Base-by-base conservation (phyloP, 2,797 vertebrate species). In the Picus viridis region DNA sequence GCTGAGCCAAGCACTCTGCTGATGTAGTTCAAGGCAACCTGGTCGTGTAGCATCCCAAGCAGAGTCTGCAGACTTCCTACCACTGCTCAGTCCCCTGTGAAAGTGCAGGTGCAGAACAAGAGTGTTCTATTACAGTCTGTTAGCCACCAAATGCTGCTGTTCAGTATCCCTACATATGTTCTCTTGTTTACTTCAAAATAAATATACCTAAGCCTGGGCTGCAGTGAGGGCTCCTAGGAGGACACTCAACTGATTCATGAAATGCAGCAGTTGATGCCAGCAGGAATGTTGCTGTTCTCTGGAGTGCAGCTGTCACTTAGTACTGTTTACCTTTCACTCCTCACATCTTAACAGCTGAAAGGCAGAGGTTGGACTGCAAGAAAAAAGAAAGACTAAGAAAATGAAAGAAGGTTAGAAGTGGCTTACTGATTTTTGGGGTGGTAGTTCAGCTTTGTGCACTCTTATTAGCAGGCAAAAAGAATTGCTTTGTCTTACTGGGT, bases 161-260 rank as follows among this genome's bases (percentile, higher is more conserved):
- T 86, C 51, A 58, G 74, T 59, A 77, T 71, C 32, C 10, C 18
- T 65, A 63, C 89, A 83, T 77, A 86, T 78, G 70, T 92, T 94
- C 53, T 75, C 69, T 77, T 92, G 76, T 90, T 94, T 93, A 75
- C 76, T 71, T 94, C 56, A 61, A 89, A 89, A 78, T 61, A 76
- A 94, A 70, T 70, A 34, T 34, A 81, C 59, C 49, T 88, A 85
- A 76, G 51, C 47, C 67, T 75, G 65, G 73, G 57, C 75, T 83
- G 75, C 85, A 32, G 6, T 4, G 7, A n/a, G 23, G 47, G 34
- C 81, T 94, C 86, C 63, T 77, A 29, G 36, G 71, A 84, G 79
- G 91, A 34, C 39, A 30, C 53, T 80, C 80, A 69, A 51, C 74
- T 68, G 34, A 75, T 61, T 73, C 76, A 78, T 77, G 62, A 72